phyloP scores from a whole-genome alignment of 2,113 vertebrate species.

The Amphiprion ocellaris region DNA sequence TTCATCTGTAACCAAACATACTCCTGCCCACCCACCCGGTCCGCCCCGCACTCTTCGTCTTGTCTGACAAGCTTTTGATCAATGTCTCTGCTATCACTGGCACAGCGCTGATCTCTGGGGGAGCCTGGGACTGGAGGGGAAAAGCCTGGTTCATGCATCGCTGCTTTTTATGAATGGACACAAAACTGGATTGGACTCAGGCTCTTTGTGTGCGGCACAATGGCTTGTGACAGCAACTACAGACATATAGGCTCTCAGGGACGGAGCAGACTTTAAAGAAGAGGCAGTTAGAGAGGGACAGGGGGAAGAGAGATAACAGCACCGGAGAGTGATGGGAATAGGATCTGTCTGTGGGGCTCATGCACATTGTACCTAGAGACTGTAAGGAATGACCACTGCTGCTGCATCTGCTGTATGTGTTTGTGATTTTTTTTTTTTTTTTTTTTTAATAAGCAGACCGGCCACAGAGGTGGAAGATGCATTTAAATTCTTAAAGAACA shows the following conservation, averaged over 20 bases:
- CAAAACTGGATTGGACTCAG: constrained; percentile 71
- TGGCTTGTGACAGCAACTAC: constrained; percentile 72
- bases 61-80: constrained; percentile 67
- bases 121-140: constrained; percentile 50
- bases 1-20: constrained; percentile 25
- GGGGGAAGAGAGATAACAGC: constrained; percentile 31
- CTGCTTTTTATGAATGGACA: constrained; percentile 73
- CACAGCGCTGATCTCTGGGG: constrained; percentile 51
- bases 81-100: constrained; percentile 62
- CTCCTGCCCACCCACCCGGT: constrained; percentile 35
- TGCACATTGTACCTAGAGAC: background rate
- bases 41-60: constrained; percentile 36
- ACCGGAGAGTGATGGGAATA: background rate
- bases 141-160: constrained; percentile 68
- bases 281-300: constrained; percentile 27
- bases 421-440: no score
- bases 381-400: background rate
- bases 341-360: background rate
- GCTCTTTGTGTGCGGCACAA: constrained; percentile 78
- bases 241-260: constrained; percentile 68
- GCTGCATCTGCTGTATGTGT: no score
- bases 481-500: background rate
- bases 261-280: constrained; percentile 40
- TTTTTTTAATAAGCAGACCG: background rate
- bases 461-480: background rate